Evolutionary conservation across 2,888 invertebrate genomes (phyloP), one percentile per base, ranked within the genome.

Genomic region (Dichetophora obliterata): DNA sequence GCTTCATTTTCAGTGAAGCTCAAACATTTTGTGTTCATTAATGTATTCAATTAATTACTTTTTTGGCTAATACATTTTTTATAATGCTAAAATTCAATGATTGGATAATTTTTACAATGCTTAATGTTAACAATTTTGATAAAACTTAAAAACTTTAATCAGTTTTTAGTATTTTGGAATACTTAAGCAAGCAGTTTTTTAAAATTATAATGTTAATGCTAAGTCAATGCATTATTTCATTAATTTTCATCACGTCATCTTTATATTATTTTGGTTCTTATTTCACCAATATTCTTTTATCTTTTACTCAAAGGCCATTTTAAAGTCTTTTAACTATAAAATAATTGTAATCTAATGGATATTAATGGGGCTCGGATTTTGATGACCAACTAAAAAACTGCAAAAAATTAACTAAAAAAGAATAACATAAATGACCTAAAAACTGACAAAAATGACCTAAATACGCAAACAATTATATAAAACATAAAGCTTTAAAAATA

Each of bases 281-380:
- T 27, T 24, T 50, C 76, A 78, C 77, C 75, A 75, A 78, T 78
- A 77, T 77, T 77, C 75, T 75, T 79, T 78, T 69, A 77, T 78
- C 69, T 79, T 82, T 79, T 80, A 77, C 77, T 78, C 78, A 79
- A 82, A 82, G 82, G 82, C 82, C 82, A 80, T 82, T 77, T 78
- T 79, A 81, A 81, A 82, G 81, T 82, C 82, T 81, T 81, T 79
- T 78, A 80, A 81, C 81, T 78, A 37, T 72, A 72, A 34, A 63
- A 63, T 63, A 63, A 63, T 63, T 43, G 14, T 6, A 43, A 43
- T 11, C 43, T 43, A 11, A 43, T 43, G 43, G 43, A 11, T 11
- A 43, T 11, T 11, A 6, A 43, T 43, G 43, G 1, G n/a, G n/a
- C n/a, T n/a, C n/a, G n/a, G n/a, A n/a, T n/a, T n/a, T n/a, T n/a